Conservation (phyloP, 2,797 vertebrate species). For the Pagetopsis macropterus region DNA sequence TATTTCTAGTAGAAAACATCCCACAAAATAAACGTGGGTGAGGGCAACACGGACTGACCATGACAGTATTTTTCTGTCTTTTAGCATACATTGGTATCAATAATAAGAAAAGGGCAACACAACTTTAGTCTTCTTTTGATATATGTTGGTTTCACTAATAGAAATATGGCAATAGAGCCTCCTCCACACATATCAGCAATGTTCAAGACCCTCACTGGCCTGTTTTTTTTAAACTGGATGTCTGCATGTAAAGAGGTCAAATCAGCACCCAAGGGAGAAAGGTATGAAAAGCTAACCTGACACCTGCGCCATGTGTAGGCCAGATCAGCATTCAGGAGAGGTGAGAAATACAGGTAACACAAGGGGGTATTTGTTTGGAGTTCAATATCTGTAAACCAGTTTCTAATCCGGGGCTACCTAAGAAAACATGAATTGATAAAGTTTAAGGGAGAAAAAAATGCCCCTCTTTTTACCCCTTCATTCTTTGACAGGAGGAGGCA, state of each 20-base stretch:
- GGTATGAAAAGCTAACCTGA: constrained; percentile 4
- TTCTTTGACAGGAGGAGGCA: constrained; percentile 68
- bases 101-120: not conserved
- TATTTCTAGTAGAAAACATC: not conserved
- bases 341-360: constrained; percentile 26
- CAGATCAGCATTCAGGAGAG: constrained; percentile 31
- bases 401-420: not conserved
- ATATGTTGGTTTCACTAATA: not conserved
- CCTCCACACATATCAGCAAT: not conserved
- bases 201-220: not conserved
- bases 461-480: constrained; percentile 27
- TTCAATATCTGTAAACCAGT: not conserved
- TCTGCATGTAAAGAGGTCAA: not conserved
- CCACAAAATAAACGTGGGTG: not conserved
- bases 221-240: constrained; percentile 1
- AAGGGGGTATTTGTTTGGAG: not conserved
- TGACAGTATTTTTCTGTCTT: not conserved
- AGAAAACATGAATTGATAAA: fast-evolving
- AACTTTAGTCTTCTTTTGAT: constrained; percentile 4
- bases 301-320: constrained; percentile 4
- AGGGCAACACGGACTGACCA: not conserved
- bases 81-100: not conserved
- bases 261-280: constrained; percentile 13
- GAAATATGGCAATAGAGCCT: not conserved
- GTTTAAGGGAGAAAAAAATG: not conserved